Evolutionary conservation across 2,113 vertebrate species (phyloP), one percentile per base, ranked within the genome.

Genomic region (Leucopsar rothschildi): DNA sequence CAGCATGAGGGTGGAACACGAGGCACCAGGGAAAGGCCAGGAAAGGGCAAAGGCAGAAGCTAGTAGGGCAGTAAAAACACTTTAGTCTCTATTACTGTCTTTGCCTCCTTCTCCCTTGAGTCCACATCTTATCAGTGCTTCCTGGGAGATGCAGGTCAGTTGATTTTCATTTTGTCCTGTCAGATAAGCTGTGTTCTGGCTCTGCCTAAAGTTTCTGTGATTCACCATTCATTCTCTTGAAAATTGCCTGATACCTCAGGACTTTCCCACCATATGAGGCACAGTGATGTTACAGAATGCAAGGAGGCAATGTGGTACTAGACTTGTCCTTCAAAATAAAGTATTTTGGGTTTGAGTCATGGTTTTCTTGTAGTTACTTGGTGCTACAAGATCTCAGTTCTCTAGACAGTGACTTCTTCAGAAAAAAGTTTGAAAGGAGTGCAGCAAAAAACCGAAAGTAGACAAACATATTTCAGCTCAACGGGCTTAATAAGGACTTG

Each of bases 1-100:
- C 39, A 40, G 31, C 4, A 1, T 0, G 1, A 49, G 10, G 18
- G 18, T 52, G n/a, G 56, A 61, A 21, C 24, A 59, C 0, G 0
- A 39, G 57, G 39, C 3, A 2, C 16, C n/a, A 61, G n/a, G 47
- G 56, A 33, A 66, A 70, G 33, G 31, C 21, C 28, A 71, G 7
- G 42, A 78, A 33, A 83, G 21, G 35, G 44, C 6, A 59, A 73
- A 81, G 27, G 23, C 77, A 88, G 40, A 68, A 69, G 42, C 17
- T 52, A 64, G 27, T 2, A 56, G 33, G 24, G 13, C 49, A 71
- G 11, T 47, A 76, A 66, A 88, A 60, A 0, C 5, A 6, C n/a
- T 69, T 91, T 49, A 45, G 27, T 33, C 21, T 89, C 42, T 66
- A 1, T 35, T 71, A 73, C 17, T 23, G 2, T 60, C 68, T 86